A percentile compares a stretch with the other conserved stretches of the same genome.
Evolutionary conservation across 23 tunicate genomes (phyloP).

Genomic region (Styela clava): DNA sequence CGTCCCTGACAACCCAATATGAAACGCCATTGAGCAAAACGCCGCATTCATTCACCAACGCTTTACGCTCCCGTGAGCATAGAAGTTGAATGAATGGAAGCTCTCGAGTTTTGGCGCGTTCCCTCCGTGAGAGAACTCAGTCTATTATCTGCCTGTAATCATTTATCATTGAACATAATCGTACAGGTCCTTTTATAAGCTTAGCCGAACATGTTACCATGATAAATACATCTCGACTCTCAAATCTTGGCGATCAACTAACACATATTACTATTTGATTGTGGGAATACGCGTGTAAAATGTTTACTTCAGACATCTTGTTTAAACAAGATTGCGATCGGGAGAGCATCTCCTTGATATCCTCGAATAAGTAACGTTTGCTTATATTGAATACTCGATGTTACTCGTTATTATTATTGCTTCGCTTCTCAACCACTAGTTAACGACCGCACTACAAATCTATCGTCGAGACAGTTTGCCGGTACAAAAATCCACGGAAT

Average conservation of each 20-base stretch:
- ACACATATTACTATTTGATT: neutral
- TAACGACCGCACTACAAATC: neutral
- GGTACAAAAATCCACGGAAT: neutral
- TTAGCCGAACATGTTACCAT: neutral
- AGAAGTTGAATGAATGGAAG: neutral
- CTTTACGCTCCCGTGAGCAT: neutral
- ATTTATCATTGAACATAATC: too few species aligned
- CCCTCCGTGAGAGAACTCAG: neutral
- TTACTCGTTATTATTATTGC: neutral
- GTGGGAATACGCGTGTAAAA: neutral
- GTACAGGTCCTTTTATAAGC: too few species aligned
- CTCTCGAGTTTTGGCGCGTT: neutral
- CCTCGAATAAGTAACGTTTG: too few species aligned
- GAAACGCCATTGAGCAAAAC: neutral
- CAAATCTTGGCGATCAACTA: neutral
- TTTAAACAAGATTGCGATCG: neutral
- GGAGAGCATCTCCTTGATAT: neutral
- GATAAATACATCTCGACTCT: too few species aligned
- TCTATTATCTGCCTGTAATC: too few species aligned
- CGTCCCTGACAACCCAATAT: neutral
- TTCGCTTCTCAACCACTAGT: neutral
- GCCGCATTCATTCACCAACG: neutral
- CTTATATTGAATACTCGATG: too few species aligned
- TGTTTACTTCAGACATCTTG: neutral
- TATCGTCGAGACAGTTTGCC: neutral